Conservation (phyloP, 2,797 vertebrate species). For the Acipenser oxyrinchus region DNA sequence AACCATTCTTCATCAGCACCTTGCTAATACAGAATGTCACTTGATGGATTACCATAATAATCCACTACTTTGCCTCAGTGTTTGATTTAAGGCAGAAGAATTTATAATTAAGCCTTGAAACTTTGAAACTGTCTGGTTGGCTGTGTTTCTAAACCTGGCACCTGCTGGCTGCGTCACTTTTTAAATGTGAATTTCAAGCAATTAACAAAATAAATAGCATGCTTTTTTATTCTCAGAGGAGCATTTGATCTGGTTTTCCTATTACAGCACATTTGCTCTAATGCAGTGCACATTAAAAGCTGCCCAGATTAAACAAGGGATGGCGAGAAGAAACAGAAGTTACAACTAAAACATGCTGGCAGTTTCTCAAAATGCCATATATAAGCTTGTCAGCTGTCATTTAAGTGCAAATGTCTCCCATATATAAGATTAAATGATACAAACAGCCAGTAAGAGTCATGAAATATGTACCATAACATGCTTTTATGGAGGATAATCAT, state of each 20-base stretch:
- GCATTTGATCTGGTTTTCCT: constrained; percentile 45
- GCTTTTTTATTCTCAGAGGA: constrained; percentile 7
- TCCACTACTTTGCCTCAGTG: too few species aligned
- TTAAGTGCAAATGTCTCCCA: constrained; percentile 37
- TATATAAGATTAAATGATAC: constrained; percentile 26
- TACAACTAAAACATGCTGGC: constrained; percentile 32
- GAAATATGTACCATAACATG: too few species aligned
- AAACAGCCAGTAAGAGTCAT: too few species aligned
- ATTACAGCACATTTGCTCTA: constrained; percentile 34
- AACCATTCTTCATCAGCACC: too few species aligned
- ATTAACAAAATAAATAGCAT: constrained; percentile 53
- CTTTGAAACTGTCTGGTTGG: constrained; percentile 9
- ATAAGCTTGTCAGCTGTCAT: constrained; percentile 44
- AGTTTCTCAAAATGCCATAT: constrained; percentile 30
- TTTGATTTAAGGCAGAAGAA: too few species aligned
- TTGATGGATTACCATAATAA: too few species aligned
- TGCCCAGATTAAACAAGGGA: constrained; percentile 47
- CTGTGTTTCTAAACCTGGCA: constrained; percentile 30
- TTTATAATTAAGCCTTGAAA: too few species aligned
- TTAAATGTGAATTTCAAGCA: constrained; percentile 34
- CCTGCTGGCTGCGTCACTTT: constrained; percentile 31
- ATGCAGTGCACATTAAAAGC: constrained; percentile 34
- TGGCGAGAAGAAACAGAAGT: constrained; percentile 50
- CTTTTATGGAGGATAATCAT: too few species aligned
- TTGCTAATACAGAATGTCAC: too few species aligned